A percentile compares a stretch with the other conserved stretches of the same genome.
These are phyloP conservation scores for Acipenser transmontanus DNA, from an alignment of 2,797 vertebrate genomes.

Conservation along the genomic window DNA sequence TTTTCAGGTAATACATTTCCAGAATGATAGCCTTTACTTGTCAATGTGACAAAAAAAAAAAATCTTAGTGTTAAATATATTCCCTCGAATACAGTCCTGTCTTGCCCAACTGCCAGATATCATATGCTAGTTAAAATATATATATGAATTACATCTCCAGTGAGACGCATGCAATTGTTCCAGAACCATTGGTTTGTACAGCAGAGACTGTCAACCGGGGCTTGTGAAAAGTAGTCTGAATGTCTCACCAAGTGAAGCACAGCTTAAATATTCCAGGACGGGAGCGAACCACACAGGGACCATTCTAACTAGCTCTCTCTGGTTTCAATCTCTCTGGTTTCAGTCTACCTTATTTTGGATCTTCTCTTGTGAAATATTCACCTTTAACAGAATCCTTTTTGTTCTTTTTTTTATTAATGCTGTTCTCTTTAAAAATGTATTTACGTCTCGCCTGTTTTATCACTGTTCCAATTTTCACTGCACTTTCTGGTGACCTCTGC, in stretches of 20 bases:
- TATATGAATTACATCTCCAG: too few relatives aligned
- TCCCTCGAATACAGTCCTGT: too few relatives aligned
- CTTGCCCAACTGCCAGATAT: too few relatives aligned
- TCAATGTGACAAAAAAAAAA: too few relatives aligned
- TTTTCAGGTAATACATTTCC: too few relatives aligned
- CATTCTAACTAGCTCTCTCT: too few relatives aligned
- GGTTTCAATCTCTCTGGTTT: too few relatives aligned
- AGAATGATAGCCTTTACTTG: too few relatives aligned
- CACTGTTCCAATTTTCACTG: background rate
- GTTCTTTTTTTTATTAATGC: constrained; percentile 26
- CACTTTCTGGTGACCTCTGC: constrained; percentile 6
- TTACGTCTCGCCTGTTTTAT: constrained; percentile 22
- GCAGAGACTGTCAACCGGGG: constrained; percentile 30
- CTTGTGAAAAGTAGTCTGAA: constrained; percentile 14
- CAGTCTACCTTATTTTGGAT: background rate
- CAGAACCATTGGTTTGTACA: constrained; percentile 35
- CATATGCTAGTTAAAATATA: too few relatives aligned
- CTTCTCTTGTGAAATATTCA: constrained; percentile 25
- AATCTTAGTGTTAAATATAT: too few relatives aligned
- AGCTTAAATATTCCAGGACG: background rate
- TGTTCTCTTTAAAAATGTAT: constrained; percentile 31
- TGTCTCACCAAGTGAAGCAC: background rate
- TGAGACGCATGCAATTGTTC: background rate
- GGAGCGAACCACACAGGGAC: background rate
- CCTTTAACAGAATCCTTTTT: constrained; percentile 3